Conservation (phyloP, 2,888 invertebrate genomes). For the Punctoribates punctum region DNA sequence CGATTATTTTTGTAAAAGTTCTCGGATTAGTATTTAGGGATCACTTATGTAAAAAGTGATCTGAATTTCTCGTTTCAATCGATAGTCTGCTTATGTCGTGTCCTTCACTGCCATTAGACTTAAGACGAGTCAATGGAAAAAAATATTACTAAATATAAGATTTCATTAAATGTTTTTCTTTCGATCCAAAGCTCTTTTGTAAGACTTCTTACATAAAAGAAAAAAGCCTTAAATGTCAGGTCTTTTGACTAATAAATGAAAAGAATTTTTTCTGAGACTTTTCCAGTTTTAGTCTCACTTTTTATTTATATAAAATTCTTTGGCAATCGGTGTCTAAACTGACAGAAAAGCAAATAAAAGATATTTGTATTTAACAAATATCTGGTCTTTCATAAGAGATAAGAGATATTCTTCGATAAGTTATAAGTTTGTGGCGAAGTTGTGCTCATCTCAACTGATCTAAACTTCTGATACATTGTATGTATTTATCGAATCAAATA, state of each 20-base stretch:
- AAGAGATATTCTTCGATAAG: neutral
- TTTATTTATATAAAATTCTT: too few species aligned
- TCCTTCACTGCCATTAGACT: neutral
- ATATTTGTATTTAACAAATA: neutral
- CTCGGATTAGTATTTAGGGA: neutral
- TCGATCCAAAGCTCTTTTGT: too few species aligned
- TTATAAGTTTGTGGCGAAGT: neutral
- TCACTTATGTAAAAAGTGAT: neutral
- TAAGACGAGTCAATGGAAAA: neutral
- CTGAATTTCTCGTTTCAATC: neutral
- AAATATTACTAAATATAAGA: neutral
- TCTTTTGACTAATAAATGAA: too few species aligned
- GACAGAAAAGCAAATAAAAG: neutral
- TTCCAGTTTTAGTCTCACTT: too few species aligned
- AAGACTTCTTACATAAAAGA: too few species aligned
- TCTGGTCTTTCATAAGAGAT: neutral
- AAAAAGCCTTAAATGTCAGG: too few species aligned
- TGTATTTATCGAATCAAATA: too few species aligned
- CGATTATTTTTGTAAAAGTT: constrained; percentile 1
- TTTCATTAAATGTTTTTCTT: neutral
- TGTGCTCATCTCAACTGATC: too few species aligned
- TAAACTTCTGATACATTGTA: too few species aligned
- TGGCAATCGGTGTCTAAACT: too few species aligned
- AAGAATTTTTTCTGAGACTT: too few species aligned
- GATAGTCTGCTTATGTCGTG: constrained; percentile 1